Percentiles rank a stretch among this genome's conserved stretches.
Conservation (phyloP, 2,888 invertebrate species). For the Epistrophe eligans region DNA sequence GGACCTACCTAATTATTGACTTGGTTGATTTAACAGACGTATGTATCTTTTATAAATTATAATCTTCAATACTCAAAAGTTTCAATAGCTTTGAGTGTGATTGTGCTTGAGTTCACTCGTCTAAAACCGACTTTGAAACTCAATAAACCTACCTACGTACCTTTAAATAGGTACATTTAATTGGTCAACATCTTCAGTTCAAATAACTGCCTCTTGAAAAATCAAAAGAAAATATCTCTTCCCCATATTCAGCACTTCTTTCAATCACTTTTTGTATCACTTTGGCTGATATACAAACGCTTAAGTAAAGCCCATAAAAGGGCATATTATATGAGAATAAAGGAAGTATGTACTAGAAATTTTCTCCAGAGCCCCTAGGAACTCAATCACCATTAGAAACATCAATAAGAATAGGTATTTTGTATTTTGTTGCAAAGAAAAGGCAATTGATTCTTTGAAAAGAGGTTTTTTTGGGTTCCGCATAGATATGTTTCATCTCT, state of each 20-base stretch:
- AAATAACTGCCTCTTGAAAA: background rate
- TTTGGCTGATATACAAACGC: background rate
- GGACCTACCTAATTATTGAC: background rate
- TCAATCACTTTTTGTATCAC: conserved; percentile 1
- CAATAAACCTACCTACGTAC: background rate
- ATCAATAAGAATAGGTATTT: conserved; percentile 26
- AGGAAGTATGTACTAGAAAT: conserved; percentile 9
- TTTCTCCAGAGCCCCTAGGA: conserved; percentile 22
- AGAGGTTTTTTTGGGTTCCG: conserved; percentile 13
- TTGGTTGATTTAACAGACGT: background rate
- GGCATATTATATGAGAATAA: conserved; percentile 3
- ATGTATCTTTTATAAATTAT: background rate
- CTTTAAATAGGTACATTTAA: background rate
- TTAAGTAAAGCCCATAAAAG: background rate
- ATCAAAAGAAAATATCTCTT: background rate
- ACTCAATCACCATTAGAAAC: conserved; percentile 49
- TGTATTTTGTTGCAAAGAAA: conserved; percentile 23
- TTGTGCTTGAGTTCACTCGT: background rate
- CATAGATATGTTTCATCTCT: conserved; percentile 19
- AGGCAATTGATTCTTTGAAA: conserved; percentile 22
- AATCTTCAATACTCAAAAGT: background rate
- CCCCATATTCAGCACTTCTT: conserved; percentile 8
- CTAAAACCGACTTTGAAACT: background rate
- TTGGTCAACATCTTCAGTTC: background rate
- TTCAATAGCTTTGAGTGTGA: background rate